A percentile compares a stretch with the other conserved stretches of the same genome.
These are phyloP conservation scores for Acanthisitta chloris DNA, from an alignment of 2,113 vertebrate species.

Conservation along the genomic window DNA sequence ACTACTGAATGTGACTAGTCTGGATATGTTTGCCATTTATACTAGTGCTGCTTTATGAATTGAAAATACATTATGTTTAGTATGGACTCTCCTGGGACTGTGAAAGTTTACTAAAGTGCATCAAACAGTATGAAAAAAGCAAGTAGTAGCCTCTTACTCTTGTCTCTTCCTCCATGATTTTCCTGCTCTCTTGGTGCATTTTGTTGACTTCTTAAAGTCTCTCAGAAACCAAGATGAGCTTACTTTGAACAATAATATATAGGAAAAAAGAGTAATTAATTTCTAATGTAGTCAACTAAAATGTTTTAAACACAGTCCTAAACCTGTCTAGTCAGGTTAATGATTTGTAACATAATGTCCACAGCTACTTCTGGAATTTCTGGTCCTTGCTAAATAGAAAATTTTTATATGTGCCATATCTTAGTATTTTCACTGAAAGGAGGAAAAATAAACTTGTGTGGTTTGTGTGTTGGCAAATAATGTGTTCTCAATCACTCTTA, in stretches of 20 bases:
- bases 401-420: neutral
- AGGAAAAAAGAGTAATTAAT: neutral
- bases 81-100: neutral
- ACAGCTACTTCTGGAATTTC: neutral
- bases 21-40: neutral
- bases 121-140: neutral
- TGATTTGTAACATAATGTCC: neutral
- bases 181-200: neutral
- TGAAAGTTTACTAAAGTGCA: neutral
- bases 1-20: neutral
- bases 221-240: neutral
- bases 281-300: neutral
- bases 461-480: conserved; percentile 33
- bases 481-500: conserved; percentile 1
- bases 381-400: neutral
- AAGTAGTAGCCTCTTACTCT: neutral
- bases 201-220: neutral
- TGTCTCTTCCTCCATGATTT: neutral
- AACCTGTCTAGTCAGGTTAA: neutral
- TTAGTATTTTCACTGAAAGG: neutral
- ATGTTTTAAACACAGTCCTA: neutral
- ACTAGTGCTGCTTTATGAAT: neutral
- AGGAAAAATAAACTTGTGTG: neutral
- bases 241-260: neutral
- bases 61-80: neutral